Evolutionary conservation across 1,140 invertebrate species (phyloP), one percentile per base, ranked within the genome.

Genomic region (Alviniconcha marisindica): DNA sequence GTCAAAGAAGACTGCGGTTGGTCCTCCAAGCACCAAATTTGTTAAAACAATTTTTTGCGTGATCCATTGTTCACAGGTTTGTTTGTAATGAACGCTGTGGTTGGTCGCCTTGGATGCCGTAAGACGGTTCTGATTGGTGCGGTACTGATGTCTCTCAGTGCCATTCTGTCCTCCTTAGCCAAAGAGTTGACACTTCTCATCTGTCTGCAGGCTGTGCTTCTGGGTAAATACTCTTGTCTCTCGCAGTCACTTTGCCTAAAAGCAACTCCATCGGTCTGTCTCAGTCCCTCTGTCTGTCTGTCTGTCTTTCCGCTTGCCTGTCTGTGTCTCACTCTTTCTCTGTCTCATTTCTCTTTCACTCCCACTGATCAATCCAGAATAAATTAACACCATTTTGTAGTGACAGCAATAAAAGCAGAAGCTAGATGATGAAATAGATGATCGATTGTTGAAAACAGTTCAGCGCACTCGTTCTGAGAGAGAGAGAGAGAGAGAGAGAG

Each of bases 111-210:
- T 51, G 77, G 77, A n/a, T 54, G 33, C 51, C 48, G 77, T 21
- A 78, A 78, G 77, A 78, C 77, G 28, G 77, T 38, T 21, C 33
- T 78, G 51, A 60, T 78, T 78, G 77, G 77, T 56, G 51, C 40
- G 5, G 54, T 78, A 15, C 77, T 78, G 51, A 24, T 78, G 28
- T 78, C 77, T 14, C 51, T 78, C 31, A 78, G 77, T 33, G 56
- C 77, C 77, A 78, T 78, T n/a, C 38, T 78, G 77, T 54, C 77
- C 31, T 78, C 77, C 7, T 33, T 63, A 54, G 56, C 77, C 77
- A 63, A 78, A 21, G 48, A 48, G 33, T 33, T 78, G 12, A 63
- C 48, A 4, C 36, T 51, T 51, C 48, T 78, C 51, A 78, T 78
- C 77, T 78, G 77, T 63, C 51, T 78, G 36, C 77, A 78, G 33